Base-by-base conservation (phyloP, 2,888 invertebrate species). In the Platerodrilus igneus region DNA sequence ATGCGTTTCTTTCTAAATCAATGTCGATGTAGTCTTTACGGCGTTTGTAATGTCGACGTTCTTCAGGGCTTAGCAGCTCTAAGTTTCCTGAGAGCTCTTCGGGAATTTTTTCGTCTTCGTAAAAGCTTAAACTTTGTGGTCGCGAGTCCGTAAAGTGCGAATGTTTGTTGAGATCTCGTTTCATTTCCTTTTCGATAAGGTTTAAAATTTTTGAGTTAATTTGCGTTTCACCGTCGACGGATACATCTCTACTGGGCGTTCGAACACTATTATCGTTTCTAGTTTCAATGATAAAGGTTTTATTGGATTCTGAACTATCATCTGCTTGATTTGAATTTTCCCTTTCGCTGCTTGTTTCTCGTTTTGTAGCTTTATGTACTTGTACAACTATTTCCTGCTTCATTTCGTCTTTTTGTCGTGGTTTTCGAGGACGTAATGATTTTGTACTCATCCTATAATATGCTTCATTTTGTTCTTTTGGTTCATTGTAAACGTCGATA, bases 201-300 rank as follows among this genome's bases (percentile, higher is more conserved):
- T 62, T 62, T 30, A 68, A 43, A 26, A 69, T 69, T 52, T 68
- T 68, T 8, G 66, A 59, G 49, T 78, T 78, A 21, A 78, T 78
- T 27, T 77, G 77, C 14, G 74, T 56, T 53, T 78, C 78, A 1
- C 71, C 70, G 47, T 77, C 78, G 10, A 77, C 63, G 1, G 77
- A 77, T 45, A 76, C 73, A 37, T 68, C 68, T 21, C 67, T 56
- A 44, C 66, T 66, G 3, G 66, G 66, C n/a, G 65, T 64, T 13
- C 49, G 50, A 13, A 55, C 48, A 39, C 53, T 59, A 41, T 61
- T 62, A 15, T 64, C 62, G 41, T 61, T 50, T 38, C 52, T 58
- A 36, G 63, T 64, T 35, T 64, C 62, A 27, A 53, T 44, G 15
- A 57, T 42, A 34, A 54, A 58, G 8, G 58, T 58, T 40, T 58